Base-by-base conservation (phyloP, 64 coral and sea anemone genomes). In the Montipora foliosa region DNA sequence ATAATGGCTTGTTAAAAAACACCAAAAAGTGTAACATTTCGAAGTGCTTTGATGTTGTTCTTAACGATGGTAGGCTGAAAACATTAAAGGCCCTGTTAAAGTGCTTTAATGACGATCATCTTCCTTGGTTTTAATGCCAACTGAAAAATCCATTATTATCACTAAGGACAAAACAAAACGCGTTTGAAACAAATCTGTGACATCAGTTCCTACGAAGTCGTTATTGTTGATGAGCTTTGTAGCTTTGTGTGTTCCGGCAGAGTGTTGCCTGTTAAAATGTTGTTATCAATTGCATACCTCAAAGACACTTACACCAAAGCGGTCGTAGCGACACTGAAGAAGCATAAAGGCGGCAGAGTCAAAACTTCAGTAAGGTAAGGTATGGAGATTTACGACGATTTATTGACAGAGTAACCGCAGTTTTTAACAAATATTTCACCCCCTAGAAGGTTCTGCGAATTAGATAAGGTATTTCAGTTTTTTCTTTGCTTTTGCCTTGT, bases 1-100 rank as follows among this genome's bases (percentile, higher is more conserved):
- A 47, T 86, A 86, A 86, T 86, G 70, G 82, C 17, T 22, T 71
- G 16, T 70, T 47, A 71, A 44, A 86, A 50, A 45, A 50, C 44
- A 44, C 64, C 82, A 72, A 21, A 13, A 9, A n/a, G 19, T 46
- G 45, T 48, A 86, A 86, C 11, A 78, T 15, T 5, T 10, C 46
- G 76, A 16, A 49, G 17, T 78, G 3, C 17, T 48, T 15, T 48
- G 47, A 64, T 15, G 9, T 64, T 4, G 9, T 16, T 11, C 9
- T 3, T 14, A 4, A 15, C 13, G 3, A 64, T 64, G 60, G 13
- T 16, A 3, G 60, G 60, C 14, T 64, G 60, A 64, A 64, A 64
- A 64, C 61, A 16, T 11, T 64, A 1, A 64, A 0, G 13, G 9
- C 61, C 61, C 61, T 15, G 3, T 12, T 64, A 14, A 64, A 64